A percentile compares a stretch with the other conserved stretches of the same genome.
phyloP scores from a whole-genome alignment of 2,888 invertebrate species.

The Cepaea hortensis region DNA sequence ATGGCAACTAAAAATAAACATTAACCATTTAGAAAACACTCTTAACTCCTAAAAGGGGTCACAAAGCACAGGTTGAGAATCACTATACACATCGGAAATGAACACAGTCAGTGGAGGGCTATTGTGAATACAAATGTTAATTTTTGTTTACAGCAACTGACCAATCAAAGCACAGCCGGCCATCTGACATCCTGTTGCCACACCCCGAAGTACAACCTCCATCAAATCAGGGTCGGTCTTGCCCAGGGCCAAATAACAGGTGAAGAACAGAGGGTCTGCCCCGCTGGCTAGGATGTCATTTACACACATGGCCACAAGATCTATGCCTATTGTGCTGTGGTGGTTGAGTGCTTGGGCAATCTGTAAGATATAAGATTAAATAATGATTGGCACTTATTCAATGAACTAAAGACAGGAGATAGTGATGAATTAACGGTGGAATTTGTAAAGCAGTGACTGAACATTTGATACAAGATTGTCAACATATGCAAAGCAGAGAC shows the following conservation, averaged over 20 bases:
- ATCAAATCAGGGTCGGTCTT: conserved; percentile 86
- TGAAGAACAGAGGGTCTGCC: conserved; percentile 95
- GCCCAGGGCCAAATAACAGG: conserved; percentile 98
- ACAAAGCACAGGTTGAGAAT: too few relatives aligned
- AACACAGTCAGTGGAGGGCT: not conserved
- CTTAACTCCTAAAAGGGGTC: too few relatives aligned
- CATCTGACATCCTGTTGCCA: conserved; percentile 89
- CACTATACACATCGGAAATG: too few relatives aligned
- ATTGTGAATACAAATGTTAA: too few relatives aligned
- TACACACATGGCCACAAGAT: conserved; percentile 98
- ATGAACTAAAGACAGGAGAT: too few relatives aligned
- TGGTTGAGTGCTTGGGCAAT: conserved; percentile 81
- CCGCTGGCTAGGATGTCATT: conserved; percentile 97
- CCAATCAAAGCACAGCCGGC: conserved; percentile 93
- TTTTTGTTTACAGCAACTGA: conserved; percentile 73
- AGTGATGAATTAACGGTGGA: not conserved
- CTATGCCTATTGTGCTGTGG: conserved; percentile 92
- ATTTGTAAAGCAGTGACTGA: not conserved
- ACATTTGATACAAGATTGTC: not conserved
- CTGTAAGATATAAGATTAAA: not conserved
- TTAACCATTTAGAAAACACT: too few relatives aligned
- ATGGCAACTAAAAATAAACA: too few relatives aligned
- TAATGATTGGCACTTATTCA: not conserved
- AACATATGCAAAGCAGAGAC: too few relatives aligned
- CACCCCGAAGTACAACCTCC: conserved; percentile 87